Evolutionary conservation across 2,113 vertebrate species (phyloP).

Genomic region (Bujurquina vittata): DNA sequence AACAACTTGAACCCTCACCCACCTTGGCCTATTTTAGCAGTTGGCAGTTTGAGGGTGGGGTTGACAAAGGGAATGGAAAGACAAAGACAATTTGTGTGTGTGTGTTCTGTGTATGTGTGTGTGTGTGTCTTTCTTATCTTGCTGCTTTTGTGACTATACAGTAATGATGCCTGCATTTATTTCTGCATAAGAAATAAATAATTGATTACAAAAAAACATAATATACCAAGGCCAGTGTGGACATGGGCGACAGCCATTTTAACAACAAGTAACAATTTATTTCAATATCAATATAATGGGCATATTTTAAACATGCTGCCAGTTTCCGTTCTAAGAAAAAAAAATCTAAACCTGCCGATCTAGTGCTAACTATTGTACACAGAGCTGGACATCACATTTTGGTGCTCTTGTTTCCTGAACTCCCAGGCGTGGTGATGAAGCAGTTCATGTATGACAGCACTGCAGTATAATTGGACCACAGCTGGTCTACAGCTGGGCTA

Average conservation of each 20-base stretch:
- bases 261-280: background rate
- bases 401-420: slow-evolving; percentile 11
- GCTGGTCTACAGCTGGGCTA: slow-evolving; percentile 9
- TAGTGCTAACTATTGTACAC: slow-evolving; percentile 1
- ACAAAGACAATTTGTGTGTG: no score
- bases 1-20: no score
- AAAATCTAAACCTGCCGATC: background rate
- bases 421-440: slow-evolving; percentile 35
- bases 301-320: background rate
- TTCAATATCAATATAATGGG: background rate
- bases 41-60: no score
- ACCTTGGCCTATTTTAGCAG: no score
- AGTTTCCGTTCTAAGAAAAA: background rate
- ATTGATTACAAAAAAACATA: background rate
- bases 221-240: background rate
- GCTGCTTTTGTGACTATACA: no score
- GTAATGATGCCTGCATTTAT: background rate
- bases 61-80: no score
- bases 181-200: background rate
- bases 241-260: slow-evolving; percentile 26
- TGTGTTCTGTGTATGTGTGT: no score
- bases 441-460: slow-evolving; percentile 15
- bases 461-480: slow-evolving; percentile 40
- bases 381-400: slow-evolving; percentile 11
- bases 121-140: no score